A percentile compares a stretch with the other conserved stretches of the same genome.
Conservation (phyloP, 1,140 invertebrate genomes). For the Subanguina moxae region DNA sequence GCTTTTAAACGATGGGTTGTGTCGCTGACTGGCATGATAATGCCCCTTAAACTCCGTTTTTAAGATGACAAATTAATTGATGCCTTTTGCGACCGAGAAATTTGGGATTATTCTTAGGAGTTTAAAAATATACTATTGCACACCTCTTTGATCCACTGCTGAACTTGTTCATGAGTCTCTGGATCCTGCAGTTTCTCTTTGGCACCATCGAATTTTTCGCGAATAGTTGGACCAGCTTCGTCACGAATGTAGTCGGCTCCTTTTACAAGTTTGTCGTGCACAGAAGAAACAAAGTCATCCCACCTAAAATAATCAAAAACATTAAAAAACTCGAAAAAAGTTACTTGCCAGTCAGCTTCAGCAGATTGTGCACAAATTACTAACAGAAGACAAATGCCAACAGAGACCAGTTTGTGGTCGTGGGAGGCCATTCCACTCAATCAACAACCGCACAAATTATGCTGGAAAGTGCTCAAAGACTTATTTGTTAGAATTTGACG, state of each 20-base stretch:
- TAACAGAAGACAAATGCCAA: not conserved
- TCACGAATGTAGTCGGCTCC: constrained; percentile 43
- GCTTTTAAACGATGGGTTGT: no score
- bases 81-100: no score
- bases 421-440: not conserved
- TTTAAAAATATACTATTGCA: no score
- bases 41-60: no score
- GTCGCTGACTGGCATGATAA: no score
- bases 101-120: no score
- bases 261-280: constrained; percentile 12
- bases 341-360: not conserved
- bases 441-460: no score
- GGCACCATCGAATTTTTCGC: constrained; percentile 44
- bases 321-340: not conserved
- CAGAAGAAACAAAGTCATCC: constrained; percentile 24
- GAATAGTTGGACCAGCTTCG: constrained; percentile 37
- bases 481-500: no score
- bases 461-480: no score
- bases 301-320: constrained; percentile 17
- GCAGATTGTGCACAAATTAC: not conserved
- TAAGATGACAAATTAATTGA: no score
- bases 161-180: constrained; percentile 45
- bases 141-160: constrained; percentile 44
- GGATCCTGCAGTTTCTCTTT: constrained; percentile 44
- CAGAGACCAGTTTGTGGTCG: not conserved